Evolutionary conservation across 2,113 vertebrate species (phyloP).

Genomic region (Myotis lucifugus): DNA sequence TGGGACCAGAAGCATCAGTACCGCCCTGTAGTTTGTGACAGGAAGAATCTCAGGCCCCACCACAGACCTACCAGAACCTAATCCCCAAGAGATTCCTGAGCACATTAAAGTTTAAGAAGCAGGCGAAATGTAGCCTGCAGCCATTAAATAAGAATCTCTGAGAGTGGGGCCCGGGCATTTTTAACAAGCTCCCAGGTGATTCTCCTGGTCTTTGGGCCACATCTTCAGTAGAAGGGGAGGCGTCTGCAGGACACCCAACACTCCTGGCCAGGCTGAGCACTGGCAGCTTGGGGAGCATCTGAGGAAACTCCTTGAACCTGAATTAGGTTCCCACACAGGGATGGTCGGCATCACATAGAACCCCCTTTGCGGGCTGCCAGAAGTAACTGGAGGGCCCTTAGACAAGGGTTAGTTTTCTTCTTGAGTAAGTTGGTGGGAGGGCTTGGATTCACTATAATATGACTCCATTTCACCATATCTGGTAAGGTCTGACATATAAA

Average conservation of each 20-base stretch:
- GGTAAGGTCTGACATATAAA: not conserved
- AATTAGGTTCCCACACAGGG: not conserved
- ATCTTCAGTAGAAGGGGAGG: not conserved
- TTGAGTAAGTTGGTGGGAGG: not conserved
- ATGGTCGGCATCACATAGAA: not conserved
- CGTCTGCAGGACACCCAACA: accelerated
- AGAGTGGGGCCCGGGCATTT: not conserved
- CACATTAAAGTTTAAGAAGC: not conserved
- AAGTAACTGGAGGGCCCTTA: not conserved
- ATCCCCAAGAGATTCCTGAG: not conserved
- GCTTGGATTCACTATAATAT: not conserved
- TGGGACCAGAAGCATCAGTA: not conserved
- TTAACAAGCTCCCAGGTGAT: not conserved
- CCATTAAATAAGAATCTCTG: not conserved
- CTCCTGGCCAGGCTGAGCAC: not conserved
- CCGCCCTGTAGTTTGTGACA: not conserved
- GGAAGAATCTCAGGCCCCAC: not conserved
- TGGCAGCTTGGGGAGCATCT: not conserved
- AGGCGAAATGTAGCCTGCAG: too few relatives aligned
- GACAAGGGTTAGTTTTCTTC: not conserved
- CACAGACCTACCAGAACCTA: not conserved
- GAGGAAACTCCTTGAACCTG: too few relatives aligned
- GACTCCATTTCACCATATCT: not conserved
- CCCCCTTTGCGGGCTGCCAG: too few relatives aligned
- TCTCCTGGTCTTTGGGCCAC: not conserved